phyloP scores from a whole-genome alignment of 2,113 vertebrate species.

The Clinocottus analis region DNA sequence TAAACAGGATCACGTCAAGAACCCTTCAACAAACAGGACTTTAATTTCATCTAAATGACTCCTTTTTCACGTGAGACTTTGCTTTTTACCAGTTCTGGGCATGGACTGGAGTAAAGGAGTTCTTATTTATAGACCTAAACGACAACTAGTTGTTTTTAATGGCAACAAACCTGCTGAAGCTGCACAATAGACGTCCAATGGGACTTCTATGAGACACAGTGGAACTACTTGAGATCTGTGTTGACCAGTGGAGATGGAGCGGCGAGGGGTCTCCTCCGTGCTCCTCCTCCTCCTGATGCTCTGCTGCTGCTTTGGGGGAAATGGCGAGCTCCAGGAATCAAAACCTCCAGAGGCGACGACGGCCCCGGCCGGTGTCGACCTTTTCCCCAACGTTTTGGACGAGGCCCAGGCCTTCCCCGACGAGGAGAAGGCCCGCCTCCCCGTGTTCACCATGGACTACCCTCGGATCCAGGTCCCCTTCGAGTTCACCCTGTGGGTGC shows the following conservation, averaged over 20 bases:
- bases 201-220: background rate
- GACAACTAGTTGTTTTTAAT: background rate
- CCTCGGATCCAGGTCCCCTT: conserved; percentile 92
- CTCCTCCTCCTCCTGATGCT: conserved; percentile 48
- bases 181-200: background rate
- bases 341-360: background rate
- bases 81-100: background rate
- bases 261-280: background rate
- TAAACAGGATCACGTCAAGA: background rate
- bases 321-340: conserved; percentile 34
- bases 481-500: conserved; percentile 95
- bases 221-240: conserved; percentile 6
- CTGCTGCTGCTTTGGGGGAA: conserved; percentile 22
- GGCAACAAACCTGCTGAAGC: background rate
- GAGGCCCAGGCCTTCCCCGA: conserved; percentile 61
- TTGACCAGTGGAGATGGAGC: conserved; percentile 23
- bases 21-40: background rate
- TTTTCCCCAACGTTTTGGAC: background rate
- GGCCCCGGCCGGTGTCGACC: background rate
- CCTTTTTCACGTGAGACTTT: background rate
- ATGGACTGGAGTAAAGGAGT: background rate
- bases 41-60: background rate
- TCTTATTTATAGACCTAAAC: background rate
- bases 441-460: conserved; percentile 91
- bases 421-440: conserved; percentile 76